Base-by-base conservation (phyloP, 2,888 invertebrate species). In the Acronicta alni region DNA sequence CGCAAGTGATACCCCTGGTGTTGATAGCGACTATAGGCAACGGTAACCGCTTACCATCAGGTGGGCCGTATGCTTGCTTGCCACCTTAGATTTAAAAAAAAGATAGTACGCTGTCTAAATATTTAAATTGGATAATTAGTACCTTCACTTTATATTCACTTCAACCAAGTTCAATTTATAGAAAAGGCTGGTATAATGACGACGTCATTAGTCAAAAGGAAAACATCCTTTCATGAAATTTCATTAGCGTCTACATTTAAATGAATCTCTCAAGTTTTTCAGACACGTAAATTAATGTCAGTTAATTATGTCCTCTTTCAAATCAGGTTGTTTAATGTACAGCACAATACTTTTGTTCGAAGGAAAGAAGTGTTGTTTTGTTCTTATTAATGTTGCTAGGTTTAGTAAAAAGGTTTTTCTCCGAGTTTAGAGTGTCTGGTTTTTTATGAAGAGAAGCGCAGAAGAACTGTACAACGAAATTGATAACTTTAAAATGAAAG, bases 241-340 rank as follows among this genome's bases (percentile, higher is more conserved):
- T 30, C 41, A 26, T 57, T 55, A n/a, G 14, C 47, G 18, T 37
- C 52, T 16, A 32, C 44, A 55, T 70, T 70, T 42, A 53, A 26
- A 26, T 20, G 20, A 9, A 39, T 38, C 30, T 48, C 23, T 8
- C 23, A 15, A 51, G 53, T 53, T 44, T 53, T 57, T 37, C 44
- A 59, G 38, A n/a, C 23, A 18, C 39, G 15, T 53, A 67, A 72
- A 72, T 68, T 65, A 68, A 48, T 57, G 49, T 47, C 37, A 41
- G 57, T 59, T 74, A 68, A 74, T 76, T 68, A 62, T 54, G 57
- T 58, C 30, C 32, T 51, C 44, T 37, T 39, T 63, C 52, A 64
- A 75, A 72, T 75, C 75, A 53, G 45, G 60, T 57, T 35, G 45
- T 43, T 67, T 69, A 57, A 70, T 63, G 54, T 45, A 59, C 49